A percentile compares a stretch with the other conserved stretches of the same genome.
Conservation (phyloP, 2,113 vertebrate genomes). For the Martes martes region DNA sequence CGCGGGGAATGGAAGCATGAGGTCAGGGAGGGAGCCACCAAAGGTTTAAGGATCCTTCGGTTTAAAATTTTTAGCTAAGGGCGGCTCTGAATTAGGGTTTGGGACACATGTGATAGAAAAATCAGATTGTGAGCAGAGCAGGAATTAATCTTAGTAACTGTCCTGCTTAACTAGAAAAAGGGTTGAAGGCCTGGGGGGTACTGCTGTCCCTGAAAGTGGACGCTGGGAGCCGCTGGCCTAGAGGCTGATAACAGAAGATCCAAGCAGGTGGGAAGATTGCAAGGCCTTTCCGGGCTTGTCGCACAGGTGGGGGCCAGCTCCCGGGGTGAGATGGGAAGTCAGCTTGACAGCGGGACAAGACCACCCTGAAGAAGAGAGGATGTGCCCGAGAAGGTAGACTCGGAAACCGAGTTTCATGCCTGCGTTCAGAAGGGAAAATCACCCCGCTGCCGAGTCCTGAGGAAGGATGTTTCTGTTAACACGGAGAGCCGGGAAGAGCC, state of each 20-base stretch:
- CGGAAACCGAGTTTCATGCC: not conserved
- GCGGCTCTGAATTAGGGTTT: not conserved
- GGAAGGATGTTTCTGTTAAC: conserved; percentile 29
- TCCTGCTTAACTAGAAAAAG: not conserved
- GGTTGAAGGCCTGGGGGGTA: not conserved
- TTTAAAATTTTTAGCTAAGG: not conserved
- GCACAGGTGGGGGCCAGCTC: not conserved
- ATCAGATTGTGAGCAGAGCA: not conserved
- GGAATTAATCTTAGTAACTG: not conserved
- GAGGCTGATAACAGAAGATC: conserved; percentile 1
- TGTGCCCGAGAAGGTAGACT: not conserved
- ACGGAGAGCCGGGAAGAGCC: conserved; percentile 34
- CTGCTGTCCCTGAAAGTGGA: not conserved
- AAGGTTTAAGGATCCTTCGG: not conserved
- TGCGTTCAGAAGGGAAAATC: not conserved
- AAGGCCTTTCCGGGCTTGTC: not conserved
- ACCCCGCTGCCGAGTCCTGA: not conserved
- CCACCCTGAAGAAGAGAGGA: not conserved
- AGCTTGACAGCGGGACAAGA: not conserved
- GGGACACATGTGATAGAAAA: not conserved
- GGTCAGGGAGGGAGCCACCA: fast-evolving
- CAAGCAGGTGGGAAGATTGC: not conserved
- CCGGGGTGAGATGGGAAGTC: not conserved
- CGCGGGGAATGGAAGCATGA: fast-evolving
- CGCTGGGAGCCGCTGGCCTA: not conserved